These are phyloP conservation scores for Aulostomus chinensis DNA, from an alignment of 2,797 vertebrate species.

Conservation along the genomic window DNA sequence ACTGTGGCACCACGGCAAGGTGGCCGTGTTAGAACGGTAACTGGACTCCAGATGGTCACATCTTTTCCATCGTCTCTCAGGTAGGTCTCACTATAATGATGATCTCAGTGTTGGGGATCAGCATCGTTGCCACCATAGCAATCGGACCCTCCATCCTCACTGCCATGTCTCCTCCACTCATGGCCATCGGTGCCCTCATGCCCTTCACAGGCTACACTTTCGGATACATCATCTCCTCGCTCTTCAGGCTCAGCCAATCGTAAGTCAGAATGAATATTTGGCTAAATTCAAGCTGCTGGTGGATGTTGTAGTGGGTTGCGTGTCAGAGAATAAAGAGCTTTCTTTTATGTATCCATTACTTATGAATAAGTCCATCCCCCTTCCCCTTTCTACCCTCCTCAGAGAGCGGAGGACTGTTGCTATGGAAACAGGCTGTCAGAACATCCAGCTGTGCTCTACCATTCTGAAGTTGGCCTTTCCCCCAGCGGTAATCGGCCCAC, in stretches of 20 bases:
- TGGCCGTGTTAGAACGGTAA: too few relatives aligned
- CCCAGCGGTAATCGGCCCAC: slow-evolving; percentile 67
- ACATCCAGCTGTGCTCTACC: slow-evolving; percentile 75
- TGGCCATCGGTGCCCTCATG: slow-evolving; percentile 78
- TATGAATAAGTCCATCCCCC: slow-evolving; percentile 7
- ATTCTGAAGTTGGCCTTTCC: slow-evolving; percentile 81
- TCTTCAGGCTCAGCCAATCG: slow-evolving; percentile 75
- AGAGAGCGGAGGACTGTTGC: slow-evolving; percentile 79
- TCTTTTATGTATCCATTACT: slow-evolving; percentile 3
- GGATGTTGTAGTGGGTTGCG: not conserved
- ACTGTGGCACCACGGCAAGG: too few relatives aligned
- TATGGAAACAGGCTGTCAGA: slow-evolving; percentile 87
- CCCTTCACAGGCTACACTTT: slow-evolving; percentile 81
- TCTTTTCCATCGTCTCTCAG: slow-evolving; percentile 51
- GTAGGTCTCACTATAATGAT: slow-evolving; percentile 59
- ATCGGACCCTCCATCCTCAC: slow-evolving; percentile 38
- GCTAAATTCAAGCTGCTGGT: not conserved
- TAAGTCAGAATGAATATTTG: slow-evolving; percentile 47
- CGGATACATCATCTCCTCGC: slow-evolving; percentile 78
- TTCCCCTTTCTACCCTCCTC: not conserved
- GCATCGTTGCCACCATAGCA: slow-evolving; percentile 21
- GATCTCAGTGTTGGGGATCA: slow-evolving; percentile 38
- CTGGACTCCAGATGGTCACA: too few relatives aligned
- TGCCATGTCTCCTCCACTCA: slow-evolving; percentile 68
- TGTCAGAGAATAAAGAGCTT: not conserved